These are phyloP conservation scores for Zoanthus sansibaricus DNA, from an alignment of 92 coral and sea anemone genomes.

Conservation along the genomic window DNA sequence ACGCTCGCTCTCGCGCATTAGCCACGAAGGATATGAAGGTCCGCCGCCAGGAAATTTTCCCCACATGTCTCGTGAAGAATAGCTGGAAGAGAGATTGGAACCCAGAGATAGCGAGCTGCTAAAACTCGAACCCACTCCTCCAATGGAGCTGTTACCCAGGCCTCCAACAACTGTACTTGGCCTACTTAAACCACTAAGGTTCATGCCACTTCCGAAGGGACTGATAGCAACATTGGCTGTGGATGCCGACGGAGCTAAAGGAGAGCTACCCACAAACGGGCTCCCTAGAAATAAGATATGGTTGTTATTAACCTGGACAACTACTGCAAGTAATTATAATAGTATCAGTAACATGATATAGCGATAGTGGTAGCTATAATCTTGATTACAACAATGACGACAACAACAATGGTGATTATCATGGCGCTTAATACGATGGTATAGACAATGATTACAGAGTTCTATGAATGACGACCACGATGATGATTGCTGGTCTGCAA, in stretches of 20 bases:
- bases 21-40: constrained; percentile 78
- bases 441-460: too few relatives aligned
- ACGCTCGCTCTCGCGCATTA: constrained; percentile 74
- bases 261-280: constrained; percentile 48
- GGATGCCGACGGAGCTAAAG: constrained; percentile 63
- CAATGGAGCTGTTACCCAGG: constrained; percentile 61
- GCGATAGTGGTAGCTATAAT: too few relatives aligned
- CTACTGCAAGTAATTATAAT: too few relatives aligned
- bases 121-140: constrained; percentile 69
- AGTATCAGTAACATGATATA: too few relatives aligned
- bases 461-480: too few relatives aligned
- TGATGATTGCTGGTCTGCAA: too few relatives aligned
- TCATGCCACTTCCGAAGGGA: constrained; percentile 47
- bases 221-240: constrained; percentile 67
- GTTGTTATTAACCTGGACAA: not conserved
- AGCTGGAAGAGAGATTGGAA: constrained; percentile 65
- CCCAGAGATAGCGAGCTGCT: constrained; percentile 58
- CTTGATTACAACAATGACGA: too few relatives aligned
- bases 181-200: constrained; percentile 53
- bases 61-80: constrained; percentile 72
- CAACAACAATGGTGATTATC: too few relatives aligned
- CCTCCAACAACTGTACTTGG: constrained; percentile 75
- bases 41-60: constrained; percentile 67
- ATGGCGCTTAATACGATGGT: too few relatives aligned
- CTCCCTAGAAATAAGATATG: constrained; percentile 4